Percentiles rank a stretch among this genome's conserved stretches.
phyloP scores from a whole-genome alignment of 1,140 invertebrate species.

The Sarcophaga peregrina region DNA sequence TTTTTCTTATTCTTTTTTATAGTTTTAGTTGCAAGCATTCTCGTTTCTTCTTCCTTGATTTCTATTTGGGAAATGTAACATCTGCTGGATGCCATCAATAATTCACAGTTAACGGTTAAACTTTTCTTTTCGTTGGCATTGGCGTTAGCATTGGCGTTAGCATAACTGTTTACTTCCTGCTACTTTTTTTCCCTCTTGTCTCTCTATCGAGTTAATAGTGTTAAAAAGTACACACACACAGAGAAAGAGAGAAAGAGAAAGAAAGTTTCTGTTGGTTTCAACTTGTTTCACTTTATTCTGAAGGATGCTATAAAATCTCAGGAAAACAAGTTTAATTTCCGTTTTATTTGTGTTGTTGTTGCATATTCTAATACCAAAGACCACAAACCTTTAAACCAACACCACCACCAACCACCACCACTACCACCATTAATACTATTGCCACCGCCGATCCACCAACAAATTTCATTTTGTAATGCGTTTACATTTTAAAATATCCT shows the following conservation, averaged over 20 bases:
- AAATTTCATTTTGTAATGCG: conserved; percentile 1
- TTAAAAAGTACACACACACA: background rate
- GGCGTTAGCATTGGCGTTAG: background rate
- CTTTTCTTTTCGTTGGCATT: conserved; percentile 10
- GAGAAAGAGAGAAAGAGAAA: background rate
- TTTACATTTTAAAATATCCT: background rate
- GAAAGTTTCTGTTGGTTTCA: too few relatives aligned
- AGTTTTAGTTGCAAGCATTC: too few relatives aligned
- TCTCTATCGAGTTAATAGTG: conserved; percentile 25
- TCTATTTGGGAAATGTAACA: conserved; percentile 18
- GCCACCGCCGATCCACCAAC: background rate
- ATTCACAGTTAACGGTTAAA: conserved; percentile 22
- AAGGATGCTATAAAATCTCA: conserved; percentile 33
- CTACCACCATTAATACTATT: background rate
- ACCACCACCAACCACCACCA: too few relatives aligned
- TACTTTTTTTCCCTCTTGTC: background rate
- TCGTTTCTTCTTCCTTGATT: background rate
- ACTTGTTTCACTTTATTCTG: too few relatives aligned
- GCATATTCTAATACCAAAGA: too few relatives aligned
- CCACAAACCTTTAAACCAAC: too few relatives aligned
- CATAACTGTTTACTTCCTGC: conserved; percentile 3
- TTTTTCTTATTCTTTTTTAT: too few relatives aligned
- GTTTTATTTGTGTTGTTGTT: background rate
- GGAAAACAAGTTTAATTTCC: conserved; percentile 39
- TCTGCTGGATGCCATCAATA: conserved; percentile 21